Evolutionary conservation across 2,113 vertebrate genomes (phyloP), one percentile per base, ranked within the genome.

Genomic region (Gallinago paraguaiae): DNA sequence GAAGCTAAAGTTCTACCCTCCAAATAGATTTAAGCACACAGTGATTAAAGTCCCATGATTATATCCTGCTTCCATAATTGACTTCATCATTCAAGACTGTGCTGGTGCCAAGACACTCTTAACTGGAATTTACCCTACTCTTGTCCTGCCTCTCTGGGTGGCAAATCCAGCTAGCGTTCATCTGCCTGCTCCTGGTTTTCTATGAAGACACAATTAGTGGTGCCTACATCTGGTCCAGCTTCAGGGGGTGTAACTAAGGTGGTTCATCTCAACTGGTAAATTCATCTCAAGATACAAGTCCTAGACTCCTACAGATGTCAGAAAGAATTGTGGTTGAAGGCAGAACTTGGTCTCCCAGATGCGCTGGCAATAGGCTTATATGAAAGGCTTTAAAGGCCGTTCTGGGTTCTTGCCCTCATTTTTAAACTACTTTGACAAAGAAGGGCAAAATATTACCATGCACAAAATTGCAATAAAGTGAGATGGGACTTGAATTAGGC

Each of bases 1-100:
- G 53, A 80, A 94, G 76, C 51, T 87, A 7, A 90, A 88, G 69
- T 91, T 89, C 50, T 57, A 54, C 70, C 67, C 94, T 89, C 65
- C 65, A 80, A 96, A 79, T 16, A 4, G 12, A 89, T 88, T 72
- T 69, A 91, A 87, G 81, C 57, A 91, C 46, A 67, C 4, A 7
- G 65, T 24, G 77, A 91, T 92, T 95, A 92, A 53, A 91, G 13
- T 23, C 0, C 0, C 22, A 35, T 37, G 48, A 95, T 91, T 84
- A 90, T 82, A 79, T 14, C 7, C 45, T 0, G 0, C 35, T 93
- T 84, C 72, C 3, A 1, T 72, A 82, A 91, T 2, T 61, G 61
- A 86, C 81, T 84, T 91, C 61, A 76, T 51, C 56, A 75, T 71
- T 85, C 75, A 48, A 50, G 85, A 61, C 24, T 68, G 33, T 3